Conservation (phyloP, 2,113 vertebrate species). For the Siniperca knerii region DNA sequence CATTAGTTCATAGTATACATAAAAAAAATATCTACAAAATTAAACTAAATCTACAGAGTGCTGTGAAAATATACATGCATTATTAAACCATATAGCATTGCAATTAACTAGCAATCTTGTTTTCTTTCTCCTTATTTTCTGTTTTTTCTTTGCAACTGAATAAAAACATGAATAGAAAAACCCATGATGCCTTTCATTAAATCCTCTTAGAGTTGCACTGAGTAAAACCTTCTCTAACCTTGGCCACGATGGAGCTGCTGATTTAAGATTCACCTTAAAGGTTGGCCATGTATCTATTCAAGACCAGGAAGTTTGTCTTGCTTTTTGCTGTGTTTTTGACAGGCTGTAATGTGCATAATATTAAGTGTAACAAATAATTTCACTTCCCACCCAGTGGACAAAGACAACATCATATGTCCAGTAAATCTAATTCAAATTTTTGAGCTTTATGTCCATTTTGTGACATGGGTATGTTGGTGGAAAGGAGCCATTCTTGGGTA, state of each 20-base stretch:
- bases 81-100: neutral
- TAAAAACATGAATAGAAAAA: neutral
- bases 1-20: neutral
- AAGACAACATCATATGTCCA: neutral
- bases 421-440: neutral
- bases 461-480: too few relatives aligned
- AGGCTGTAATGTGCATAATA: neutral
- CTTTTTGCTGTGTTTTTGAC: neutral
- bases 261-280: slow-evolving; percentile 15
- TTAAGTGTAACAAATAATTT: neutral
- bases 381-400: neutral
- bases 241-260: neutral
- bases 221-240: slow-evolving; percentile 17
- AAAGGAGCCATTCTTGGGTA: too few relatives aligned
- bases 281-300: neutral
- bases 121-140: neutral
- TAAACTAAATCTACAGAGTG: neutral
- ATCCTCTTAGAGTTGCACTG: slow-evolving; percentile 25
- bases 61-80: neutral
- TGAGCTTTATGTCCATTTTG: neutral
- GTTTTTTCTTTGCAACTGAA: neutral
- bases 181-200: neutral
- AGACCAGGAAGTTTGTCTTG: neutral
- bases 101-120: neutral
- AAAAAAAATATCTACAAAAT: neutral